Percentiles rank a stretch among this genome's conserved stretches.
Evolutionary conservation across 2,888 invertebrate genomes (phyloP).

Genomic region (Archips xylosteana): DNA sequence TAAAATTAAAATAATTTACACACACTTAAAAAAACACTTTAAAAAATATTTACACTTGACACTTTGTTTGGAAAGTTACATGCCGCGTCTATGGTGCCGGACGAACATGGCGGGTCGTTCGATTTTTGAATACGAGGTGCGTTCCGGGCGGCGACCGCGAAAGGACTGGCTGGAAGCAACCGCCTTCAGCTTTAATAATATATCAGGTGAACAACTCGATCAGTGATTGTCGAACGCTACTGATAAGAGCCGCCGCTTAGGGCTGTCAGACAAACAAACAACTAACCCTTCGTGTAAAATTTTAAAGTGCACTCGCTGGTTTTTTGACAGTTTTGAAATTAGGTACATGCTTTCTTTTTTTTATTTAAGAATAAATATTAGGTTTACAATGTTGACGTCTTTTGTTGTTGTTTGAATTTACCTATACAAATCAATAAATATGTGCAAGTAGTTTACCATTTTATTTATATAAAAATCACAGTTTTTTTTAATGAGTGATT

Average conservation of each 20-base stretch:
- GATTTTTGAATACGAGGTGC: slow-evolving; percentile 56
- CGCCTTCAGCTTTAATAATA: slow-evolving; percentile 61
- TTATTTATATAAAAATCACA: no score
- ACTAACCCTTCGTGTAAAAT: no score
- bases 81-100: slow-evolving; percentile 42
- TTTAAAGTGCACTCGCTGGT: no score
- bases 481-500: no score
- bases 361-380: no score
- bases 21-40: slow-evolving; percentile 58
- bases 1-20: slow-evolving; percentile 55
- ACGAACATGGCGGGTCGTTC: slow-evolving; percentile 44
- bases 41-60: slow-evolving; percentile 51
- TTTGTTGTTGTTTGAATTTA: no score
- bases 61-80: slow-evolving; percentile 54
- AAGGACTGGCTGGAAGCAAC: slow-evolving; percentile 64
- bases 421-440: no score
- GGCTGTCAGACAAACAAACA: slow-evolving; percentile 3
- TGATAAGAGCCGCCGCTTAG: slow-evolving; percentile 20
- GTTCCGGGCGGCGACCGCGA: slow-evolving; percentile 55
- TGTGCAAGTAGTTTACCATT: no score
- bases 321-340: no score
- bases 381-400: no score
- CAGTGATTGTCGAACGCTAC: slow-evolving; percentile 68
- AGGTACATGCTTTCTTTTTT: no score
- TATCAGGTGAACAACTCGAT: slow-evolving; percentile 76